Percentiles rank a stretch among this genome's conserved stretches.
Conservation (phyloP, 2,797 vertebrate species). For the Micromesistius poutassou region DNA sequence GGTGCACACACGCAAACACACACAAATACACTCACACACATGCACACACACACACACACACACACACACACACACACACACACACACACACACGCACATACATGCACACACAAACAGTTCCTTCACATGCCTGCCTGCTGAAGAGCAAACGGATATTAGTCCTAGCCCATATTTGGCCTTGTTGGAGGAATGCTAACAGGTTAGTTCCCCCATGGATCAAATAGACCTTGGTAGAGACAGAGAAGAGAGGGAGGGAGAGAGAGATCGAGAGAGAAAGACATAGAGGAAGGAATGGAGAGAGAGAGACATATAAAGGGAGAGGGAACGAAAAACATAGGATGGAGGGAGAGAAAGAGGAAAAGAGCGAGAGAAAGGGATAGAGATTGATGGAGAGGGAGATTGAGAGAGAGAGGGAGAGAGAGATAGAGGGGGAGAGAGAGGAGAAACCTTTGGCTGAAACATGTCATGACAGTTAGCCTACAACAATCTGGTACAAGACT, state of each 20-base stretch:
- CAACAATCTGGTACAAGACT: no score
- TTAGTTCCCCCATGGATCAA: slow-evolving; percentile 20
- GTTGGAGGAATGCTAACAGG: neutral
- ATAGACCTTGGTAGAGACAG: slow-evolving; percentile 7
- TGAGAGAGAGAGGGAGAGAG: no score
- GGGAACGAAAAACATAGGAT: neutral
- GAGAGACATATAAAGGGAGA: neutral
- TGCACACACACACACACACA: slow-evolving; percentile 1
- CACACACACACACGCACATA: neutral
- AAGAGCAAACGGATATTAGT: slow-evolving; percentile 6
- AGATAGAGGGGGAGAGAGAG: no score
- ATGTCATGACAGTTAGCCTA: no score
- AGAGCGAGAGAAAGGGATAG: neutral
- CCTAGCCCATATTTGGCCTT: neutral
- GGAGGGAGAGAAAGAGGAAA: neutral
- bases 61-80: slow-evolving; percentile 7
- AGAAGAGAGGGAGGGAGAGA: neutral
- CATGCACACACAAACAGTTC: slow-evolving; percentile 1
- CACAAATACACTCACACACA: neutral
- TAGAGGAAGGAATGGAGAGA: neutral
- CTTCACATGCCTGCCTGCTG: slow-evolving; percentile 8
- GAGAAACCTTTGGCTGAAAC: no score
- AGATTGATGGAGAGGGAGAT: no score
- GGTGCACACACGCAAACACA: neutral
- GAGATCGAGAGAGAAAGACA: neutral